Conservation (phyloP, 2,797 vertebrate species). For the Echeneis naucrates region DNA sequence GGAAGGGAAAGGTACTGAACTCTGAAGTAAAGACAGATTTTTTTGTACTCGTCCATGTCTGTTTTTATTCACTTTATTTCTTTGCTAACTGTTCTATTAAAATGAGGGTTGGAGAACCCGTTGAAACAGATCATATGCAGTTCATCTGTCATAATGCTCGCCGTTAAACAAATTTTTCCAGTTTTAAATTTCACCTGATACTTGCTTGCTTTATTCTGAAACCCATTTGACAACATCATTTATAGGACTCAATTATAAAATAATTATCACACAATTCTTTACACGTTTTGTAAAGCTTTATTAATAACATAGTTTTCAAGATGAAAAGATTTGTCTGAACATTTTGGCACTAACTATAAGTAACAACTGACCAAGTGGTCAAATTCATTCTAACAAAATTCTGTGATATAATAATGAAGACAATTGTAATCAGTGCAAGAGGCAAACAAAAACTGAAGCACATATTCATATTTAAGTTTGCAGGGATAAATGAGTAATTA, state of each 20-base stretch:
- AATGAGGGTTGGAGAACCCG: constrained; percentile 56
- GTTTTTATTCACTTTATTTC: constrained; percentile 72
- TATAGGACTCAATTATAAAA: too few relatives aligned
- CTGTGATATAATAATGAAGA: neutral
- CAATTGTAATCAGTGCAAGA: neutral
- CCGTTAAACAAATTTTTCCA: too few relatives aligned
- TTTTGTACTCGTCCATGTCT: constrained; percentile 78
- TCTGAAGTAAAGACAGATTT: constrained; percentile 82
- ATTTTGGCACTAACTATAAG: neutral
- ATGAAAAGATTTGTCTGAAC: too few relatives aligned
- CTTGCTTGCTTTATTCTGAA: neutral
- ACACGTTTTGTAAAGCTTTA: too few relatives aligned
- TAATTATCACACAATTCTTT: neutral
- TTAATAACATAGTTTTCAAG: too few relatives aligned
- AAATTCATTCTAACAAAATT: neutral
- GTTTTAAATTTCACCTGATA: neutral
- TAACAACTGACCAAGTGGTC: neutral
- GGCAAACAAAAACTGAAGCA: neutral
- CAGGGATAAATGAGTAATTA: neutral
- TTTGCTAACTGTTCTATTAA: constrained; percentile 76
- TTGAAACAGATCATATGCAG: constrained; percentile 36
- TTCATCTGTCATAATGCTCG: constrained; percentile 41
- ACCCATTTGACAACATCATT: neutral
- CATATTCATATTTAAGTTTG: neutral
- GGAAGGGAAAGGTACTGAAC: constrained; percentile 80